Conservation (phyloP, 2,797 vertebrate genomes). For the Argya squamiceps region DNA sequence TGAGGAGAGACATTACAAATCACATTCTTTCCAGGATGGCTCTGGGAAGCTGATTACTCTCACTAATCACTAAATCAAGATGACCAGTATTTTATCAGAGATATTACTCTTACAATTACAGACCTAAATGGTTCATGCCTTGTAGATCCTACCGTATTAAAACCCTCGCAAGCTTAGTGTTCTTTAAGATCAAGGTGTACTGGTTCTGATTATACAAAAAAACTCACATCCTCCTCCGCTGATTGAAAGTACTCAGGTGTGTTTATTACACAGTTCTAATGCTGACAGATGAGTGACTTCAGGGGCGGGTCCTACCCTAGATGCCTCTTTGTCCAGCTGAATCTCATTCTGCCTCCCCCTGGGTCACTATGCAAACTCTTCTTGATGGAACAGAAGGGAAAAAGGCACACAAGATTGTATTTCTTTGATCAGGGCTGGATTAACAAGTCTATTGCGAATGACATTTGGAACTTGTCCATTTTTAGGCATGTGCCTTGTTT, state of each 20-base stretch:
- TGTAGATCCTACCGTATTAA: not conserved
- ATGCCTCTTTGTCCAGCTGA: not conserved
- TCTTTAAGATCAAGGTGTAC: not conserved
- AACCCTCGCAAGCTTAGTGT: not conserved
- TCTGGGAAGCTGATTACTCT: not conserved
- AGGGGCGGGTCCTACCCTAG: not conserved
- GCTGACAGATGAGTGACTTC: not conserved
- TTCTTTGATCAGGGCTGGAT: not conserved
- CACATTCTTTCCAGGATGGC: not conserved
- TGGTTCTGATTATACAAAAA: not conserved
- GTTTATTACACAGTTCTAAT: not conserved
- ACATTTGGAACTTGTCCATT: not conserved
- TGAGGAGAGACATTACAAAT: not conserved
- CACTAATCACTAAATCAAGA: not conserved
- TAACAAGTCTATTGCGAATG: not conserved
- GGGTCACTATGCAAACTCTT: not conserved
- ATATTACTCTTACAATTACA: not conserved
- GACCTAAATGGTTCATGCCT: not conserved
- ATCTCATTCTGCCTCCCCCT: not conserved
- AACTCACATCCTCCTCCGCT: fast-evolving
- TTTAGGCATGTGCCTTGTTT: constrained; percentile 17
- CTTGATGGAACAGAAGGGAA: not conserved
- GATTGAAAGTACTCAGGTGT: not conserved
- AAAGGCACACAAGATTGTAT: not conserved
- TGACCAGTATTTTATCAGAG: not conserved